These are phyloP conservation scores for Loris lydekkerianus DNA, from an alignment of 2,797 vertebrate genomes.

Conservation along the genomic window DNA sequence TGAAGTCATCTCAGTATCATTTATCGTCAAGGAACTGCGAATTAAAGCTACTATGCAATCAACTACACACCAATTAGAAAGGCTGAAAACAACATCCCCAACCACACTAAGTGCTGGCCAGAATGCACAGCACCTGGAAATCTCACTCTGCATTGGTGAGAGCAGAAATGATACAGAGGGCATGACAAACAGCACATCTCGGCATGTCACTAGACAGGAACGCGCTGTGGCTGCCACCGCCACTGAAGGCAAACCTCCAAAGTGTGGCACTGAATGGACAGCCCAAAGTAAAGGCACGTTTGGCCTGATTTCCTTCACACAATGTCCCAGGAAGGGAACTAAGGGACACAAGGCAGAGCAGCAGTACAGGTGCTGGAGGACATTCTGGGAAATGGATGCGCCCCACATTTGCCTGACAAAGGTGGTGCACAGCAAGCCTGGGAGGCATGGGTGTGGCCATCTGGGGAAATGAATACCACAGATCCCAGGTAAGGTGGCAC, in stretches of 20 bases:
- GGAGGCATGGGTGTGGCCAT: too few relatives aligned
- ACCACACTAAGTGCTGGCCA: neutral
- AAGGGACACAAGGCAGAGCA: neutral
- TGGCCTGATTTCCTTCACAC: too few relatives aligned
- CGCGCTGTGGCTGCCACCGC: too few relatives aligned
- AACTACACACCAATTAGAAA: too few relatives aligned
- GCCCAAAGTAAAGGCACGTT: too few relatives aligned
- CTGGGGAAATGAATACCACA: neutral
- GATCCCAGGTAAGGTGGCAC: fast-evolving
- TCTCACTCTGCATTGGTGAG: neutral
- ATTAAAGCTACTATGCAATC: neutral
- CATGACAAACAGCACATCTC: neutral
- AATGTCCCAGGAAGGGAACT: neutral
- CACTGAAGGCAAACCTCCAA: neutral
- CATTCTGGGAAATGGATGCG: neutral
- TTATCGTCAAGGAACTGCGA: neutral
- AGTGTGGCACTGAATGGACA: fast-evolving
- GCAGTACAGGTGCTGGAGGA: neutral
- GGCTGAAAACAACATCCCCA: neutral
- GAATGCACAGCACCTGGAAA: neutral
- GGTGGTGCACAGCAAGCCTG: neutral
- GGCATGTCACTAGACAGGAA: neutral
- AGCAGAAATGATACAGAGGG: fast-evolving
- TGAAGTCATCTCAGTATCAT: neutral
- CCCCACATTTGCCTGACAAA: neutral